Conservation (phyloP, 2,797 vertebrate species). For the Pangasius macronema region DNA sequence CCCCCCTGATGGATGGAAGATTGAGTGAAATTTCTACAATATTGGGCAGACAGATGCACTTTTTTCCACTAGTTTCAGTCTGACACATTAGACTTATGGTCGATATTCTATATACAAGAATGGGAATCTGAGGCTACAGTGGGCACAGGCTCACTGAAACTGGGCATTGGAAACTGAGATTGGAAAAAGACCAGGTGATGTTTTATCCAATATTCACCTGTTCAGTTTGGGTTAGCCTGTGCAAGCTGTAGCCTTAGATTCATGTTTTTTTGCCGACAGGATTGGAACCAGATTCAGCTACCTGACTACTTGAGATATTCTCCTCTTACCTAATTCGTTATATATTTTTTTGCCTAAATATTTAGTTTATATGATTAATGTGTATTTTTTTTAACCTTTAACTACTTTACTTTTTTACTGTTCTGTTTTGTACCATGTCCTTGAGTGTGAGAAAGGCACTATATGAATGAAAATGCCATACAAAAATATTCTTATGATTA, state of each 20-base stretch:
- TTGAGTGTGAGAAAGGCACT: not conserved
- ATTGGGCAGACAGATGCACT: not conserved
- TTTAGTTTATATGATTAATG: not conserved
- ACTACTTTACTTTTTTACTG: not conserved
- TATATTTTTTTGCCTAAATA: not conserved
- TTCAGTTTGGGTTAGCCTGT: not conserved
- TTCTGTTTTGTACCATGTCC: no score
- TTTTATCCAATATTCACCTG: not conserved
- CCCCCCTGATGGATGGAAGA: no score
- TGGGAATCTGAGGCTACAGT: not conserved
- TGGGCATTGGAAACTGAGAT: not conserved
- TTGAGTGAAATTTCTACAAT: not conserved
- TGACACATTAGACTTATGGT: not conserved
- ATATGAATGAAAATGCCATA: not conserved
- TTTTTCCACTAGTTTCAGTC: not conserved
- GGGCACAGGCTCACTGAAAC: not conserved
- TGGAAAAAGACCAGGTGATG: not conserved
- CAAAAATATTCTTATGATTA: not conserved
- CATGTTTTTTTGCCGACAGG: not conserved
- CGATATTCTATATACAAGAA: no score
- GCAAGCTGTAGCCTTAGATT: not conserved
- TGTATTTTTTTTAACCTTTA: not conserved
- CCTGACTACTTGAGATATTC: not conserved
- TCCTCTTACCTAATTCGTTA: not conserved
- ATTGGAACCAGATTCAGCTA: not conserved